These are phyloP conservation scores for Cepaea nemoralis DNA, from an alignment of 1,140 invertebrate species.

Conservation along the genomic window DNA sequence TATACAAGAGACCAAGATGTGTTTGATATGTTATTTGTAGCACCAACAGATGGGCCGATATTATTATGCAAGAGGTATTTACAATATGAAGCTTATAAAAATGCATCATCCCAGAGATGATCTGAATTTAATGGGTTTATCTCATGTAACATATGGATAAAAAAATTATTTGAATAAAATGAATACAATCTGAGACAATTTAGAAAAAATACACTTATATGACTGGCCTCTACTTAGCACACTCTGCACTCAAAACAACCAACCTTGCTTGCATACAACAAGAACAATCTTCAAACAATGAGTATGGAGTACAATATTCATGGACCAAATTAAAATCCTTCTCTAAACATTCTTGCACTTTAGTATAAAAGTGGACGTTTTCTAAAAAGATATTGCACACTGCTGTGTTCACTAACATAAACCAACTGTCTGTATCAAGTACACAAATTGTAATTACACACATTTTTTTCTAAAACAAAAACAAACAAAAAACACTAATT, in stretches of 20 bases:
- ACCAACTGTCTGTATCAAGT: too few relatives aligned
- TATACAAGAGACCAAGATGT: not conserved
- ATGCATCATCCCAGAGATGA: not conserved
- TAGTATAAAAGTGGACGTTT: too few relatives aligned
- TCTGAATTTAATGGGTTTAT: not conserved
- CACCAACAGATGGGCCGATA: conserved; percentile 4
- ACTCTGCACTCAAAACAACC: conserved; percentile 36
- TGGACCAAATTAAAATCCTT: too few relatives aligned
- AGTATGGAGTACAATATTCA: too few relatives aligned
- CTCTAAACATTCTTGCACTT: too few relatives aligned
- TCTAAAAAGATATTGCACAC: too few relatives aligned
- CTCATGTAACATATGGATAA: not conserved
- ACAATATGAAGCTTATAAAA: conserved; percentile 8
- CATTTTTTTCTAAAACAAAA: too few relatives aligned
- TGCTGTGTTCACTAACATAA: too few relatives aligned
- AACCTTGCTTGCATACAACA: not conserved
- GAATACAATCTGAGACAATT: too few relatives aligned
- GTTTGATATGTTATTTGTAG: not conserved
- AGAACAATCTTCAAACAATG: too few relatives aligned
- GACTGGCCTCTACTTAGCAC: conserved; percentile 44
- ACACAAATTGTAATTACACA: too few relatives aligned
- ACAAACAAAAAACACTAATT: too few relatives aligned
- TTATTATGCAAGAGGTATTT: conserved; percentile 31
- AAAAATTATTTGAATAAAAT: not conserved
- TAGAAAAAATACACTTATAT: not conserved